Evolutionary conservation across 2,113 vertebrate species (phyloP).

Genomic region (Sapayoa aenigma): DNA sequence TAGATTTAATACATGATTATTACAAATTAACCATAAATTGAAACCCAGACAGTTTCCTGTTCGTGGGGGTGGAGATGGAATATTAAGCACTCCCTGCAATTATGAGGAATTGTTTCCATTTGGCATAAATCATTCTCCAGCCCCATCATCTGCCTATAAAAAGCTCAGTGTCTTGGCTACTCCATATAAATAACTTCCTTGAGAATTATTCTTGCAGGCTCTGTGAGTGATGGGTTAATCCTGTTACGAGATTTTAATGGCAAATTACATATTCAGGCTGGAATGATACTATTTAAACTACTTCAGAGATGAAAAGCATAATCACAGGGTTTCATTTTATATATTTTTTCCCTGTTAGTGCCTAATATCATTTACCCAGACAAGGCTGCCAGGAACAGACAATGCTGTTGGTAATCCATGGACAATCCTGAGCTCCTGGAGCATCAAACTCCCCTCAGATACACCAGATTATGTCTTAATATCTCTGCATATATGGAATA

Average conservation of each 20-base stretch:
- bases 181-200: slow-evolving; percentile 26
- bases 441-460: neutral
- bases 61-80: neutral
- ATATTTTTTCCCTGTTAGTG: neutral
- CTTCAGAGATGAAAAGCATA: neutral
- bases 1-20: slow-evolving; percentile 21
- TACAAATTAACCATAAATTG: slow-evolving; percentile 44
- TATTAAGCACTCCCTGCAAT: slow-evolving; percentile 24
- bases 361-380: neutral
- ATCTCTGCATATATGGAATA: fast-evolving
- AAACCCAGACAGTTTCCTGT: slow-evolving; percentile 37
- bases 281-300: neutral
- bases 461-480: neutral
- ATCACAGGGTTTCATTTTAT: neutral
- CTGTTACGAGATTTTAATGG: slow-evolving; percentile 40
- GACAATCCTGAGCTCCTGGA: neutral
- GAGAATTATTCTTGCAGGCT: neutral
- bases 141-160: neutral
- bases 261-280: slow-evolving; percentile 40
- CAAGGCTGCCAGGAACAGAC: neutral
- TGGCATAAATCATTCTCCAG: slow-evolving; percentile 32
- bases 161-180: neutral
- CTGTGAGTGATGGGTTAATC: slow-evolving; percentile 39
- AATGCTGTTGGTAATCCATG: neutral
- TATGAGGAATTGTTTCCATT: slow-evolving; percentile 55